These are phyloP conservation scores for Halocaridina rubra DNA, from an alignment of 2,888 invertebrate genomes.

Conservation along the genomic window DNA sequence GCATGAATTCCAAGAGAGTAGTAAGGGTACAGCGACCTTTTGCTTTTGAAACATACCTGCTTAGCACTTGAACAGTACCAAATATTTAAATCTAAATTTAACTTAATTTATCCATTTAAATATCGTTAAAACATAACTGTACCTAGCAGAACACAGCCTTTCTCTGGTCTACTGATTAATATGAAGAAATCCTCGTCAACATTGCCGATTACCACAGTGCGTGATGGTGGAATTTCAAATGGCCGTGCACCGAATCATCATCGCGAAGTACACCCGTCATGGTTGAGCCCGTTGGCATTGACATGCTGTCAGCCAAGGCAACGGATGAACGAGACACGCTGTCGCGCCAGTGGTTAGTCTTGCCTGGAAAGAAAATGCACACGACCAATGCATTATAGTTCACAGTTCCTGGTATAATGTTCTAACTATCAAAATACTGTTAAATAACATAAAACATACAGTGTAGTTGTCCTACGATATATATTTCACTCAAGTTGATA, in stretches of 20 bases:
- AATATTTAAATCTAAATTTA: too few species aligned
- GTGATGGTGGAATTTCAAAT: slow-evolving; percentile 63
- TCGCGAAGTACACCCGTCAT: slow-evolving; percentile 62
- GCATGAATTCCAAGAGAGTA: not conserved
- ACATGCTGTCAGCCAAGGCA: slow-evolving; percentile 48
- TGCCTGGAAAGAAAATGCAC: slow-evolving; percentile 36
- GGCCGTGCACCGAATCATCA: slow-evolving; percentile 63
- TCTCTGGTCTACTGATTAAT: not conserved
- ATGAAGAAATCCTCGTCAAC: not conserved
- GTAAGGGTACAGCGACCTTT: too few species aligned
- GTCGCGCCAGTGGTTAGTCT: slow-evolving; percentile 60
- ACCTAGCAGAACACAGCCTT: not conserved
- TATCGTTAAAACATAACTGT: too few species aligned
- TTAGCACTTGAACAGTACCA: too few species aligned
- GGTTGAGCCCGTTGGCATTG: slow-evolving; percentile 39
- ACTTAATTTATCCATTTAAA: too few species aligned
- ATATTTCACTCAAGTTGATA: too few species aligned
- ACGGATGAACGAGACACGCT: slow-evolving; percentile 58
- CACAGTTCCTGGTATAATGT: too few species aligned
- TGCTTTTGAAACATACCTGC: too few species aligned
- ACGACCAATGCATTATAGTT: too few species aligned
- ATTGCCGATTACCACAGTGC: slow-evolving; percentile 57
- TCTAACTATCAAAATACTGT: too few species aligned
- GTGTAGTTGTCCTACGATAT: too few species aligned
- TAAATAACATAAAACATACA: too few species aligned